Evolutionary conservation across 2,113 vertebrate species (phyloP).

Genomic region (Mola mola): DNA sequence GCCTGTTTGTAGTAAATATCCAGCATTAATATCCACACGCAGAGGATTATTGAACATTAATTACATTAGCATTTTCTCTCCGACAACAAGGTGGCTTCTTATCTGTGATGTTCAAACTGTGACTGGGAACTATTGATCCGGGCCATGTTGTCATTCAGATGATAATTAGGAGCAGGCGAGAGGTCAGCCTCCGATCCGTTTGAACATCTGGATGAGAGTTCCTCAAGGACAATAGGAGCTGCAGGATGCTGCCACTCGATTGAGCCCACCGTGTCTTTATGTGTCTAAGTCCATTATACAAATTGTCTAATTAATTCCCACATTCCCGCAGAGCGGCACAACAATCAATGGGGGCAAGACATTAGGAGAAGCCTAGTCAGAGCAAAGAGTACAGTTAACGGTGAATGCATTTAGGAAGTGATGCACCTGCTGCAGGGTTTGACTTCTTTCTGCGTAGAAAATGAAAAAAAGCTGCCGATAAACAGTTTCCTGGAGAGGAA

Average conservation of each 20-base stretch:
- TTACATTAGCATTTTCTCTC: slow-evolving; percentile 81
- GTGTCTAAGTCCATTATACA: slow-evolving; percentile 75
- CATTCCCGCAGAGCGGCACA: slow-evolving; percentile 60
- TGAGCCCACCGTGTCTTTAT: slow-evolving; percentile 52
- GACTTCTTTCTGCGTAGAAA: not conserved
- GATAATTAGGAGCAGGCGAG: slow-evolving; percentile 92
- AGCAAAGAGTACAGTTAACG: slow-evolving; percentile 20
- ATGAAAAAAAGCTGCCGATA: not conserved
- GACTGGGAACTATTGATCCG: slow-evolving; percentile 95
- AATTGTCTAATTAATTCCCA: slow-evolving; percentile 80
- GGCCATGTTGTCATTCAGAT: slow-evolving; percentile 96
- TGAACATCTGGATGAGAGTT: slow-evolving; percentile 88
- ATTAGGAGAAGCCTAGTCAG: slow-evolving; percentile 12
- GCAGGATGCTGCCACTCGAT: slow-evolving; percentile 66
- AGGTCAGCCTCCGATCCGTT: slow-evolving; percentile 89
- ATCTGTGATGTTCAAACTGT: slow-evolving; percentile 91
- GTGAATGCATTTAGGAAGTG: slow-evolving; percentile 14
- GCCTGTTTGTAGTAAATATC: slow-evolving; percentile 66
- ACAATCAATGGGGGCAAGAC: slow-evolving; percentile 65
- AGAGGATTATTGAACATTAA: slow-evolving; percentile 77
- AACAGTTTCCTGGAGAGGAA: slow-evolving; percentile 1
- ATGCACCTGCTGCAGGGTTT: slow-evolving; percentile 27
- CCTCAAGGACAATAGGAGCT: slow-evolving; percentile 83
- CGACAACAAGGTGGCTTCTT: slow-evolving; percentile 87
- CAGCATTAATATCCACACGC: slow-evolving; percentile 53